Conservation (phyloP, 2,797 vertebrate genomes). For the Mico argentatus region DNA sequence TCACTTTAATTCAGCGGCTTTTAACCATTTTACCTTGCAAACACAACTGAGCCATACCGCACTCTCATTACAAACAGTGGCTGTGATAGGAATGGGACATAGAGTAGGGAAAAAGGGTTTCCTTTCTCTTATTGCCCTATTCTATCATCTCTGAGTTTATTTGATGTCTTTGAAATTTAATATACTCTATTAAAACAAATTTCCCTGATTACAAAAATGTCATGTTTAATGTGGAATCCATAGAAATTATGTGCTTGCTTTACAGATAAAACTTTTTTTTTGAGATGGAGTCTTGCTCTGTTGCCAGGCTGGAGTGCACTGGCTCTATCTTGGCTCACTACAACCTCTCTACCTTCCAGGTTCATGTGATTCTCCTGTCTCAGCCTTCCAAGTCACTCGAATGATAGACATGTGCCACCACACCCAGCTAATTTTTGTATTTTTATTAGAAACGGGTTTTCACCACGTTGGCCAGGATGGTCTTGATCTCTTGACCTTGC, state of each 20-base stretch:
- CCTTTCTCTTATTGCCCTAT: neutral
- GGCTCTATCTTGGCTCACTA: no score
- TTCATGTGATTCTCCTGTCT: no score
- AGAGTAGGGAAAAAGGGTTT: neutral
- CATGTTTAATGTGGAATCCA: neutral
- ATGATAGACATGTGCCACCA: no score
- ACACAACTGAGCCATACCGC: neutral
- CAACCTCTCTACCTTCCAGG: no score
- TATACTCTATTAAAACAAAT: neutral
- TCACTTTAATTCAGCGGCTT: neutral
- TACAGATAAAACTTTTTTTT: neutral
- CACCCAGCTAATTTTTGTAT: no score
- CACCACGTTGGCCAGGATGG: no score
- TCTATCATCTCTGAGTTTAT: neutral
- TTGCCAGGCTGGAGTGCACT: no score
- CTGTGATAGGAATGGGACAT: neutral
- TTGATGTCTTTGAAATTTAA: conserved; percentile 3
- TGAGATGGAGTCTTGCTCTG: no score
- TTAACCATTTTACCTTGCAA: neutral
- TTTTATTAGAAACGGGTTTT: no score
- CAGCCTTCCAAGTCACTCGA: no score
- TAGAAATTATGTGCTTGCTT: neutral
- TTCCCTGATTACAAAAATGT: neutral
- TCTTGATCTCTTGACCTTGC: no score
- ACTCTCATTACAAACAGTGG: neutral